phyloP scores from a whole-genome alignment of 1,140 invertebrate genomes.

The Episyrphus balteatus region DNA sequence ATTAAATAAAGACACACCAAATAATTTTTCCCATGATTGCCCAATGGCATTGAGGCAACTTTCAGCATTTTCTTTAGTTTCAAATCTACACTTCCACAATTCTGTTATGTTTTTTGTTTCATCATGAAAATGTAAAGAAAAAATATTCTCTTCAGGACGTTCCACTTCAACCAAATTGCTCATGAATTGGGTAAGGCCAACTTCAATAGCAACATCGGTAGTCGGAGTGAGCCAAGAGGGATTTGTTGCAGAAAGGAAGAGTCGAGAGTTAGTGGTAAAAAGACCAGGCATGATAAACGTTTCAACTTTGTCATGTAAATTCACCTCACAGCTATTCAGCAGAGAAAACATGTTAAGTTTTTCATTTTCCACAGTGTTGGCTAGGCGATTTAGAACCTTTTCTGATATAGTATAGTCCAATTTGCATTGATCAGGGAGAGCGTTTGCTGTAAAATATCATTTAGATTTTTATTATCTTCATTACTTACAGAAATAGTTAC shows the following conservation, averaged over 20 bases:
- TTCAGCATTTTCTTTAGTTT: constrained; percentile 21
- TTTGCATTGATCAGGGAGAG: constrained; percentile 36
- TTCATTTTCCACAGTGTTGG: constrained; percentile 18
- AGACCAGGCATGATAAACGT: constrained; percentile 28
- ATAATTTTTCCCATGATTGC: constrained; percentile 28
- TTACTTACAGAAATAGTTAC: constrained; percentile 8
- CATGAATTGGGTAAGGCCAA: constrained; percentile 36
- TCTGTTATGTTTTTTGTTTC: constrained; percentile 28
- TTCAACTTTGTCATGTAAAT: constrained; percentile 24
- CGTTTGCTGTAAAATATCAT: constrained; percentile 26
- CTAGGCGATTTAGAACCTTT: constrained; percentile 17
- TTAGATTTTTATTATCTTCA: neutral
- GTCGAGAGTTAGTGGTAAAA: constrained; percentile 27
- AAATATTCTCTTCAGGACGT: constrained; percentile 17
- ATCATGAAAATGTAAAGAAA: constrained; percentile 25
- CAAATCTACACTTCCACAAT: constrained; percentile 27
- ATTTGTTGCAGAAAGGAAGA: constrained; percentile 34
- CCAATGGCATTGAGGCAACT: constrained; percentile 24
- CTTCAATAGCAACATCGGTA: constrained; percentile 15
- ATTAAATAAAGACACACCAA: constrained; percentile 29
- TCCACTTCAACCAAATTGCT: constrained; percentile 45
- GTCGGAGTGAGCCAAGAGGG: constrained; percentile 35
- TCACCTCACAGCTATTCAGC: constrained; percentile 34
- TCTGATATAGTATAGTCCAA: constrained; percentile 36
- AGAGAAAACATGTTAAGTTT: constrained; percentile 38